phyloP scores from a whole-genome alignment of 1,140 invertebrate genomes.

The Lutraria rhynchaena region DNA sequence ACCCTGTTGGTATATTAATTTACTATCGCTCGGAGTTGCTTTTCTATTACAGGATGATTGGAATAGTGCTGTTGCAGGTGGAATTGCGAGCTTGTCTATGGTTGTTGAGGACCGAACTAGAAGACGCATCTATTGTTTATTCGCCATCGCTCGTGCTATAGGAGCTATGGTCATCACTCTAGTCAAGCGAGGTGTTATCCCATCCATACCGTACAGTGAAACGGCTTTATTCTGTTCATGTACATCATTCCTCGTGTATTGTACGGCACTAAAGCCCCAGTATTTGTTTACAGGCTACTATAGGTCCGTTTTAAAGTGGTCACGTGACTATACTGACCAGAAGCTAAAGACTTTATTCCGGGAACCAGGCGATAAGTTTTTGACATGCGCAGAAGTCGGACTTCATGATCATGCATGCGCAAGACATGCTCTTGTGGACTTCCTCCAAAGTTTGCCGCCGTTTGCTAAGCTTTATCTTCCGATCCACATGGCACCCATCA shows the following conservation, averaged over 20 bases:
- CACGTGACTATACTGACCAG: constrained; percentile 72
- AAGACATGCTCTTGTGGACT: constrained; percentile 69
- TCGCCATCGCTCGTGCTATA: constrained; percentile 73
- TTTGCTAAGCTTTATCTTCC: constrained; percentile 78
- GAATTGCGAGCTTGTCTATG: constrained; percentile 72
- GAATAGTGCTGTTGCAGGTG: constrained; percentile 73
- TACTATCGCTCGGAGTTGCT: too few relatives aligned
- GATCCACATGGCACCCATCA: constrained; percentile 73
- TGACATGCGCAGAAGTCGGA: constrained; percentile 71
- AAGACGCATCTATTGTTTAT: constrained; percentile 69
- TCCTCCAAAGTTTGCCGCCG: constrained; percentile 66
- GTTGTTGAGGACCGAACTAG: constrained; percentile 65
- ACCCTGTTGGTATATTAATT: too few relatives aligned
- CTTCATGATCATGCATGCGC: constrained; percentile 71
- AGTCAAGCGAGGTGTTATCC: constrained; percentile 65
- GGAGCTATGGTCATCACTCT: constrained; percentile 72
- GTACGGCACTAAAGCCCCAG: constrained; percentile 67
- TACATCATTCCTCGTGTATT: constrained; percentile 70
- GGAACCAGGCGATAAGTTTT: constrained; percentile 62
- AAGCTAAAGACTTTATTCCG: constrained; percentile 67
- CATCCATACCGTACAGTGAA: constrained; percentile 69
- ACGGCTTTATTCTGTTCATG: constrained; percentile 70
- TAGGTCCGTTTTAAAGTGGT: constrained; percentile 77
- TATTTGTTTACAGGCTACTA: constrained; percentile 71
- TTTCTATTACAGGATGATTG: constrained; percentile 71